A percentile compares a stretch with the other conserved stretches of the same genome.
Evolutionary conservation across 2,113 vertebrate species (phyloP).

Genomic region (Tragulus kanchil): DNA sequence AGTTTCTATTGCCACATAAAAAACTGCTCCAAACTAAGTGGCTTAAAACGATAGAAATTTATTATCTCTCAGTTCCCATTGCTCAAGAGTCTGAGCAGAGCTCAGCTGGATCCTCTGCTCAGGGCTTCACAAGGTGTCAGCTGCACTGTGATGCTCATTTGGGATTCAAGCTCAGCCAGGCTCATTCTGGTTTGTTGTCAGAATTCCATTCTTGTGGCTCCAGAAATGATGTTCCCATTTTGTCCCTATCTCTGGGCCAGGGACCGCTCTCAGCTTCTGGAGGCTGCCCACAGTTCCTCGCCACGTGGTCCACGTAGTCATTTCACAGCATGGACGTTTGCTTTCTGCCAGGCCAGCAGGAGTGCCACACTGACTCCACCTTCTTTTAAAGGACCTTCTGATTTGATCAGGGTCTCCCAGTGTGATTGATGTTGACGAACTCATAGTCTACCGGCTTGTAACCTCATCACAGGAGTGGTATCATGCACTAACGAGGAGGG

Average conservation of each 20-base stretch:
- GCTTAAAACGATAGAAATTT: too few relatives aligned
- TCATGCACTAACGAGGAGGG: not conserved
- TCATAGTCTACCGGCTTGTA: not conserved
- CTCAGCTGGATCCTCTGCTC: not conserved
- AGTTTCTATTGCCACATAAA: not conserved
- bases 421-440: not conserved
- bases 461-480: not conserved
- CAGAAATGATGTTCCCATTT: not conserved
- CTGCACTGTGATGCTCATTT: not conserved
- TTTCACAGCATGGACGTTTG: not conserved
- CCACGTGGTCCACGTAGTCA: not conserved
- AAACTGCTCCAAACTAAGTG: not conserved
- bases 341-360: not conserved
- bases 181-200: not conserved
- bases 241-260: not conserved
- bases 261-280: not conserved
- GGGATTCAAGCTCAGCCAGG: not conserved
- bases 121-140: not conserved
- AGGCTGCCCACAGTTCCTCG: not conserved
- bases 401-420: not conserved
- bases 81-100: not conserved
- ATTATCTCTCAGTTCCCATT: not conserved
- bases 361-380: not conserved
- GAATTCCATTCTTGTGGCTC: not conserved
- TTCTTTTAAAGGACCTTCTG: not conserved